Base-by-base conservation (phyloP, 2,113 vertebrate genomes). In the Aramus guarauna region DNA sequence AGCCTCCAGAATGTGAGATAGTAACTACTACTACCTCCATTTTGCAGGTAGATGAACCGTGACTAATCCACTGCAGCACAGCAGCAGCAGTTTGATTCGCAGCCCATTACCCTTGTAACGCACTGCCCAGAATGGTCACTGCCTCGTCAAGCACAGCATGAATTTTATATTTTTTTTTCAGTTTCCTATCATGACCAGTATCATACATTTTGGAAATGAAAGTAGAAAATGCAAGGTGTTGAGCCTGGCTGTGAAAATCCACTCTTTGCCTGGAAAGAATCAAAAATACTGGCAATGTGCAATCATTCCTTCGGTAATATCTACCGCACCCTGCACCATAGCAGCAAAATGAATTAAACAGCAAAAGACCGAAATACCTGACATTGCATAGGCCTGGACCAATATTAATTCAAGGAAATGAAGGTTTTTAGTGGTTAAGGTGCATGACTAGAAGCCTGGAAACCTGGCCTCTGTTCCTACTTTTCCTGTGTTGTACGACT, bases 1-100 rank as follows among this genome's bases (percentile, higher is more conserved):
- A 94, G 86, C 64, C 64, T 91, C 43, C 29, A 22, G 30, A 91
- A n/a, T 27, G 21, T 34, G 80, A 75, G 77, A 92, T 95, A 81
- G 88, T 64, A 89, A 82, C 75, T 71, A 32, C 50, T n/a, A 8
- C 52, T 75, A 75, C 91, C 77, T 95, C 91, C 66, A 91, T 95
- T 97, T 89, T 95, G 37, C 84, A 79, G 94, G 81, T 72, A 92
- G 91, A 86, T 96, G 96, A 79, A 75, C 84, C 96, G 77, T 94
- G 86, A 94, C 94, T 95, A 96, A 97, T 95, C 96, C 80, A 81
- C 83, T 60, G 69, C 87, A 90, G 89, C 84, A 73, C 77, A 95
- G 94, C 74, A 79, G 84, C 71, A 88, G 60, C 68, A 87, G 84
- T 87, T 94, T 91, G 90, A 76, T 95, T 96, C 24, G 30, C 80